Evolutionary conservation across 2,888 invertebrate species (phyloP), one percentile per base, ranked within the genome.

Genomic region (Pegoplata infirma): DNA sequence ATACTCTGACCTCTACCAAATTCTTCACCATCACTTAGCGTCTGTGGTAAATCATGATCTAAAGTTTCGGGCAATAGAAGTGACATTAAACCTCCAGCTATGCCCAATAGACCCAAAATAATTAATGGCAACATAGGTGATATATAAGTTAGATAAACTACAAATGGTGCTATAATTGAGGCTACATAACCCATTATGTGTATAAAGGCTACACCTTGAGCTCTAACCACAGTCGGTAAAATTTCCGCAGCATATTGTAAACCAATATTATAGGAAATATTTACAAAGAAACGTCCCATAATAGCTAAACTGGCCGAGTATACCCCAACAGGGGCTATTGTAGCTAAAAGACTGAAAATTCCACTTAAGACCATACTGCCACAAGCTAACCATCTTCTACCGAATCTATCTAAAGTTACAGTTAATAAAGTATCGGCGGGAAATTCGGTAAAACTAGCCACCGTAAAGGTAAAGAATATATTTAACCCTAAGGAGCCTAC

Each of bases 131-230:
- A 88, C 0, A 93, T 90, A 46, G 93, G 91, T 5, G 94, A 93
- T 32, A 95, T 89, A 74, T 94, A 93, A 5, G 93, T 94, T 88
- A 96, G 90, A 84, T 96, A 96, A 8, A 97, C 96, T 1, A 97
- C 93, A 84, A 96, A 96, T 0, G 96, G 97, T 0, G 95, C 94
- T 0, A 95, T 74, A 16, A 96, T 94, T 73, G 94, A 94, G 0
- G 96, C 95, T 0, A 95, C 94, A 82, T 96, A 96, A 17, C 96
- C 96, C 94, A 96, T 94, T 63, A 96, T 95, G 84, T 96, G 96
- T 67, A 96, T 94, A 8, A 96, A 90, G 0, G 96, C 95, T 0
- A 97, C 94, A 0, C 96, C 96, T 86, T 96, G 96, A 0, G 96
- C 96, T 36, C 97, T 88, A 0, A 97, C 95, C 1, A 96, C 96